Base-by-base conservation (phyloP, 2,888 invertebrate genomes). In the Agonopterix heracliana region DNA sequence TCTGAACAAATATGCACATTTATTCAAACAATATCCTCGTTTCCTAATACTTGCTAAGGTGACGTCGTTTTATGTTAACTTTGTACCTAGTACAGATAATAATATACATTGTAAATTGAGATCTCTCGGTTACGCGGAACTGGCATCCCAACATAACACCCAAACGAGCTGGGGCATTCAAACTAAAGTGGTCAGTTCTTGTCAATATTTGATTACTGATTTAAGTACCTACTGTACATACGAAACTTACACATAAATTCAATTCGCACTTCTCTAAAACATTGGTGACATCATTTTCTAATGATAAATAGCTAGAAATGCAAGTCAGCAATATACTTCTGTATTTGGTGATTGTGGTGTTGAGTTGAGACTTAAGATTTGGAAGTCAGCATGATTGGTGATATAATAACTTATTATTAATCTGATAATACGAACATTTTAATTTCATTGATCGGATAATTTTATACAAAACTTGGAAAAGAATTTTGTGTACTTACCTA, bases 11-110 rank as follows among this genome's bases (percentile, higher is more conserved):
- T 50, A 45, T 50, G 42, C 45, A 14, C 41, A 45, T 10, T 10
- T 11, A 11, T 42, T 42, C 45, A 51, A 51, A 48, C 45, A 48
- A 14, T 26, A 26, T 26, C 34, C 10, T 34, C 34, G 12, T 12
- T 40, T 48, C 44, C 47, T 41, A 51, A 51, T 48, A 48, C 48
- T 51, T 48, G 40, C 48, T 9, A 43, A 36, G 34, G 40, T 44
- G 49, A 41, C 46, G 42, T 42, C 42, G 49, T 17, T 11, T 49
- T 46, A 48, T 34, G 34, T n/a, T 42, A 34, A 45, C 36, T 35
- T 11, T 8, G n/a, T 11, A n/a, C n/a, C n/a, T n/a, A 10, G 38
- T 41, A 10, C 38, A 38, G 2, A 38, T 41, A 12, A 38, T 41
- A 12, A 41, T 41, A 41, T 12, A 13, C 10, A 41, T 41, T 41